Base-by-base conservation (phyloP, 30 jellyfish, hydroid and myxozoan species). In the Chironex yamaguchii region DNA sequence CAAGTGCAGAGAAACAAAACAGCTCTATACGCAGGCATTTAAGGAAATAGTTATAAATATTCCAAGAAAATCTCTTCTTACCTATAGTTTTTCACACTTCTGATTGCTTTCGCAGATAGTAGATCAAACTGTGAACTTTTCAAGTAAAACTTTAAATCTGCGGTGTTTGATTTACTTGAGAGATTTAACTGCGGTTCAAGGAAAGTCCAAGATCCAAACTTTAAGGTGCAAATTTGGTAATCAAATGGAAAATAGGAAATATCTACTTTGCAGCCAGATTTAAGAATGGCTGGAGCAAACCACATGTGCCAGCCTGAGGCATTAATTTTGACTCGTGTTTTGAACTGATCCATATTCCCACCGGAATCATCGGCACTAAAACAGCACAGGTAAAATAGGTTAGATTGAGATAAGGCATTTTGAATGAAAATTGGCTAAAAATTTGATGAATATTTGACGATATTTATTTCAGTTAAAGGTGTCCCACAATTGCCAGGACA, bases 131-230 rank as follows among this genome's bases (percentile, higher is more conserved):
- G 94, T 2, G 99, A 82, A 69, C 99, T 93, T 26, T 34, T 68
- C 68, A 75, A 68, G 50, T 93, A 93, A 24, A 82, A 80, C 2
- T 52, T 29, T 22, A 78, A 27, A 67, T 93, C 99, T 29, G 96
- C 82, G 2, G 85, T 36, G 4, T 70, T 90, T 14, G 86, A 48
- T 27, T 21, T 58, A 22, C 67, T 76, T 22, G 92, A 81, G 1
- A 93, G 22, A 67, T 93, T 82, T 49, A 93, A 28, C 29, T 88
- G 89, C 20, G 88, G 70, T 0, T 92, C 96, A 27, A 54, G 48
- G 65, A 72, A 89, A 14, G 99, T 83, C 99, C 99, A 93, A 13
- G 98, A 90, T 24, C 99, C 99, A 32, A 93, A 93, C 4, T 85
- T 91, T 52, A 93, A 63, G 3, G 36, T 34, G 58, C 99, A 93